Evolutionary conservation across 2,888 invertebrate species (phyloP).

Genomic region (Allophyes oxyacanthae): DNA sequence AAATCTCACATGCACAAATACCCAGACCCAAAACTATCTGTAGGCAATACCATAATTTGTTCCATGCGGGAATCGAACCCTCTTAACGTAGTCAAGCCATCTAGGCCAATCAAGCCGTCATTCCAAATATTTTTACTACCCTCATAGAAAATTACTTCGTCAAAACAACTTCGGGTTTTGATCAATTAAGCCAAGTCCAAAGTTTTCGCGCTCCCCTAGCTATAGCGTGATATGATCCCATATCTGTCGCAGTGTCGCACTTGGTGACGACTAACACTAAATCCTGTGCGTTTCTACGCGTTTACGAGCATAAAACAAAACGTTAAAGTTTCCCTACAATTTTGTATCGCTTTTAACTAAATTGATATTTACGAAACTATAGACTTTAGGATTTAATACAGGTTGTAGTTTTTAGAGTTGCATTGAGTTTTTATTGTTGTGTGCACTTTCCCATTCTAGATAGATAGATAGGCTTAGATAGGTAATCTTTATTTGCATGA

Average conservation of each 20-base stretch:
- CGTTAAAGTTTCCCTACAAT: conserved; percentile 55
- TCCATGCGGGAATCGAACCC: too few species aligned
- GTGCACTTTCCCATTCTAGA: too few species aligned
- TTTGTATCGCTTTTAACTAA: conserved; percentile 51
- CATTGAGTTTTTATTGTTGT: too few species aligned
- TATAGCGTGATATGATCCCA: conserved; percentile 75
- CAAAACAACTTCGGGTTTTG: conserved; percentile 22
- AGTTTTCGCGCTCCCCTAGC: conserved; percentile 25
- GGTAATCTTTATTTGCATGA: too few species aligned
- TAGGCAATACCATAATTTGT: too few species aligned
- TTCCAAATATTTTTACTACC: too few species aligned
- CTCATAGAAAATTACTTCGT: conserved; percentile 20
- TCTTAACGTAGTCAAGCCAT: too few species aligned
- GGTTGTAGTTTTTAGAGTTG: not conserved
- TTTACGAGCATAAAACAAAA: conserved; percentile 65
- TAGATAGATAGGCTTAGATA: too few species aligned
- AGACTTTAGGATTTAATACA: not conserved
- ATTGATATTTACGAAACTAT: conserved; percentile 49
- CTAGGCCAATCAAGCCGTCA: too few species aligned
- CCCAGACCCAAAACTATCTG: too few species aligned
- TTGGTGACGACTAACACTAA: conserved; percentile 65
- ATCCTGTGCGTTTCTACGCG: conserved; percentile 60
- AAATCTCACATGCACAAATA: too few species aligned
- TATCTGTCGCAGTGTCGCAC: conserved; percentile 74
- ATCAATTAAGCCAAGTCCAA: conserved; percentile 40